Conservation (phyloP, 2,113 vertebrate genomes). For the Parotia lawesii region DNA sequence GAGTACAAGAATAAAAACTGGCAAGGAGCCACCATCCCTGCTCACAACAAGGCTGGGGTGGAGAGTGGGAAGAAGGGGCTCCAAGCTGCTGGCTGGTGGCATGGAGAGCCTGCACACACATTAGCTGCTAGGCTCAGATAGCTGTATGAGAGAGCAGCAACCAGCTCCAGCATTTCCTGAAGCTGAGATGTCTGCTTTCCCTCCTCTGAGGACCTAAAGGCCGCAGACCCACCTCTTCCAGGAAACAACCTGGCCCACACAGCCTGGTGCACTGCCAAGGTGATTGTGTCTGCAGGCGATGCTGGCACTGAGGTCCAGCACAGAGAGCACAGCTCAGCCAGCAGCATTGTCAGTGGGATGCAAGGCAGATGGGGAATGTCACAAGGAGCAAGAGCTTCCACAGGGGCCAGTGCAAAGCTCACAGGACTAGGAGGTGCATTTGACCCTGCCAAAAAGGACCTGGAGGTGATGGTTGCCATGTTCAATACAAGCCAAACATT, state of each 20-base stretch:
- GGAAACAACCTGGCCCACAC: background rate
- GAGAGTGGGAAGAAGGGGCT: background rate
- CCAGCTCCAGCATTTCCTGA: background rate
- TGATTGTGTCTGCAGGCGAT: background rate
- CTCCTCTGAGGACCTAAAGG: background rate
- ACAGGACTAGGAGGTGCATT: background rate
- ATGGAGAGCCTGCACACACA: background rate
- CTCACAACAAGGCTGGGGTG: background rate
- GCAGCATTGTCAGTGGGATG: fast-evolving
- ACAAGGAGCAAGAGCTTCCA: background rate
- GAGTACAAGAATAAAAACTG: background rate
- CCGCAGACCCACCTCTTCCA: background rate
- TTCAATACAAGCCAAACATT: background rate
- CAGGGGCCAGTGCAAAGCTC: background rate
- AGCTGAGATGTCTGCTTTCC: background rate
- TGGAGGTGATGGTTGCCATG: background rate
- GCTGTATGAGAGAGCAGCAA: background rate
- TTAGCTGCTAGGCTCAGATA: background rate
- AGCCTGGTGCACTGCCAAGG: background rate
- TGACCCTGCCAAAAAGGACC: background rate
- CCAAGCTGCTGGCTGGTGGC: background rate
- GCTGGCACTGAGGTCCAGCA: background rate
- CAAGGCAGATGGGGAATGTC: background rate
- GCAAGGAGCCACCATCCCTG: background rate
- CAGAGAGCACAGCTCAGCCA: background rate